A percentile compares a stretch with the other conserved stretches of the same genome.
Evolutionary conservation across 2,113 vertebrate species (phyloP).

Genomic region (Macrotus californicus): DNA sequence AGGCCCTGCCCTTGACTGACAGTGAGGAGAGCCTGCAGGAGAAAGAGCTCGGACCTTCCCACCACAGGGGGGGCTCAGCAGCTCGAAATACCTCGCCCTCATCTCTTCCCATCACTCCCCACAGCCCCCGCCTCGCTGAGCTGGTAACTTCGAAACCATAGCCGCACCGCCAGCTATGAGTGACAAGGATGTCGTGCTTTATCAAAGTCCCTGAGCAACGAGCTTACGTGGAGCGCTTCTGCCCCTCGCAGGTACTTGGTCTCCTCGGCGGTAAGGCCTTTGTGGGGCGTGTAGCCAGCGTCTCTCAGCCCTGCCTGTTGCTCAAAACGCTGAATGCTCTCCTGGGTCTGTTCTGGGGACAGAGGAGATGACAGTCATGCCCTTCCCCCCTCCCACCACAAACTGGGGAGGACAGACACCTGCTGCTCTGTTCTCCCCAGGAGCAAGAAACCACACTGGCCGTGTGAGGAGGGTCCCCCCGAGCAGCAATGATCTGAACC

Average conservation of each 20-base stretch:
- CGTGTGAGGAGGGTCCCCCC: too few species aligned
- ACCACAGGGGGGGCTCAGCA: background rate
- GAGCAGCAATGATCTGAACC: background rate
- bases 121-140: background rate
- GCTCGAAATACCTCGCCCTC: background rate
- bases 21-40: background rate
- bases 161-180: background rate
- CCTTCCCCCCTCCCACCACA: background rate
- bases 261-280: slow-evolving; percentile 93
- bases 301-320: slow-evolving; percentile 93
- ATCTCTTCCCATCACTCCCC: background rate
- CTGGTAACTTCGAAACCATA: background rate
- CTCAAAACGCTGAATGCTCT: slow-evolving; percentile 94
- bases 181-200: background rate
- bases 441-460: background rate
- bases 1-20: background rate
- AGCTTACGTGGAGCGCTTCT: slow-evolving; percentile 90
- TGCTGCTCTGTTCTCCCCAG: background rate
- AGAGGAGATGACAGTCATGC: slow-evolving; percentile 43
- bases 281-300: slow-evolving; percentile 91
- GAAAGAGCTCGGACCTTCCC: background rate
- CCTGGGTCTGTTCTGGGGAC: slow-evolving; percentile 89
- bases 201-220: background rate
- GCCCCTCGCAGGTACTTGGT: slow-evolving; percentile 88
- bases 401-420: too few species aligned